Evolutionary conservation across 2,113 vertebrate species (phyloP).

Genomic region (Rattus rattus): DNA sequence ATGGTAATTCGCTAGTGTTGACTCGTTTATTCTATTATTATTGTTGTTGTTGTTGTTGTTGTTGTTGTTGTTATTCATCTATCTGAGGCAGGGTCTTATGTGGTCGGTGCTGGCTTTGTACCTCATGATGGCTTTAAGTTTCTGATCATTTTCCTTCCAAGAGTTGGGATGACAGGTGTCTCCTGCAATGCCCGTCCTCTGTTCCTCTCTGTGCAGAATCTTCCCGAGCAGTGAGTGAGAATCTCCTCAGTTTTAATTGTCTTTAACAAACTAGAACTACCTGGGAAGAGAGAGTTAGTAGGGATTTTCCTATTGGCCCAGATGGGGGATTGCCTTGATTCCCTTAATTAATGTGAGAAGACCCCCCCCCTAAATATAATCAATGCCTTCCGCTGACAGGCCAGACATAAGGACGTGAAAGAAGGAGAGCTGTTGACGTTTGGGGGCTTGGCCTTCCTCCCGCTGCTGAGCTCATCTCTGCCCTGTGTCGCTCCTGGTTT

Average conservation of each 20-base stretch:
- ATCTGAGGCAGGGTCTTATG: neutral
- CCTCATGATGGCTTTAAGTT: neutral
- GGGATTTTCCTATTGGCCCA: neutral
- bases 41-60: neutral
- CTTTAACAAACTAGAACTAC: neutral
- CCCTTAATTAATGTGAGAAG: neutral
- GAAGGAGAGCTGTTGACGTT: neutral
- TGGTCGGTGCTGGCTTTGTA: neutral
- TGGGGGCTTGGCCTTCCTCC: neutral
- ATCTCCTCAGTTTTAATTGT: neutral
- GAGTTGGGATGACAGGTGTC: neutral
- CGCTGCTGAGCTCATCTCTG: neutral
- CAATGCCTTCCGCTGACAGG: neutral
- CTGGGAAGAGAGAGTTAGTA: neutral
- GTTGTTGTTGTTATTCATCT: neutral
- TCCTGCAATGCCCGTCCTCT: neutral
- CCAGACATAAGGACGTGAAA: neutral
- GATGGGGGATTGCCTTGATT: neutral
- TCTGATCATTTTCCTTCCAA: neutral
- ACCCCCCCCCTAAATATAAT: neutral
- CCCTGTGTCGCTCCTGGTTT: neutral
- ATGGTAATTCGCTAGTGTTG: neutral
- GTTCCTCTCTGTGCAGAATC: conserved; percentile 7
- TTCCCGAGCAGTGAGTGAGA: neutral
- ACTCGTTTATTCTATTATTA: neutral